Evolutionary conservation across 1,140 invertebrate genomes (phyloP).

Genomic region (Steinernema khuongi): DNA sequence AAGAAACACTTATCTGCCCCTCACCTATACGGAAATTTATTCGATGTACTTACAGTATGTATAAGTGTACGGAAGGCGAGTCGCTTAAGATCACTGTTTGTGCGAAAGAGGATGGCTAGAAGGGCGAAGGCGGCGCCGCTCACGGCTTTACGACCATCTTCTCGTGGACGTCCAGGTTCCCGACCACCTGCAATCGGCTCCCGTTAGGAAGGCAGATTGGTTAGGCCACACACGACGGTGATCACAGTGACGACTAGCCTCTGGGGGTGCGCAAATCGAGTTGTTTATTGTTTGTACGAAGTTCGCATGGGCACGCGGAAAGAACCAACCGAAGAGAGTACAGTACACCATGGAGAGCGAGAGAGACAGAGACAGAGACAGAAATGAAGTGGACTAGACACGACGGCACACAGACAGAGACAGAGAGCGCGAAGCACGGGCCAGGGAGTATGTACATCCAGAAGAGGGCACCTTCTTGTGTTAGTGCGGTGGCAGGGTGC

Average conservation of each 20-base stretch:
- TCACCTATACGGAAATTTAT: too few relatives aligned
- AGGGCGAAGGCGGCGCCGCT: background rate
- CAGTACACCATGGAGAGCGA: too few relatives aligned
- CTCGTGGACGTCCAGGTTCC: constrained; percentile 56
- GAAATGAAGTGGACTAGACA: background rate
- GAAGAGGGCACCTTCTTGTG: too few relatives aligned
- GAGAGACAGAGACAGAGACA: background rate
- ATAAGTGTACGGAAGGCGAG: background rate
- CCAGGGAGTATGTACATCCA: too few relatives aligned
- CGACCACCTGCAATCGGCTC: constrained; percentile 51
- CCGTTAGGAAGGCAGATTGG: background rate
- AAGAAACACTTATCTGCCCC: too few relatives aligned
- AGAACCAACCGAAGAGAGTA: too few relatives aligned
- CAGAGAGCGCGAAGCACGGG: background rate
- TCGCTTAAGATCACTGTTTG: background rate
- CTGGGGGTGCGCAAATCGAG: too few relatives aligned
- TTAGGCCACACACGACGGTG: background rate
- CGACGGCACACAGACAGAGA: background rate
- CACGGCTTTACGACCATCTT: constrained; percentile 57
- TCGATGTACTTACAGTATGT: background rate
- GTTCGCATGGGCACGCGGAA: too few relatives aligned
- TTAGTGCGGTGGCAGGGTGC: background rate
- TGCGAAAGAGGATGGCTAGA: background rate
- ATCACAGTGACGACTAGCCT: too few relatives aligned
- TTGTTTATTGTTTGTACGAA: too few relatives aligned